These are phyloP conservation scores for Drosophila ficusphila DNA, from an alignment of 1,140 invertebrate genomes.

Conservation along the genomic window DNA sequence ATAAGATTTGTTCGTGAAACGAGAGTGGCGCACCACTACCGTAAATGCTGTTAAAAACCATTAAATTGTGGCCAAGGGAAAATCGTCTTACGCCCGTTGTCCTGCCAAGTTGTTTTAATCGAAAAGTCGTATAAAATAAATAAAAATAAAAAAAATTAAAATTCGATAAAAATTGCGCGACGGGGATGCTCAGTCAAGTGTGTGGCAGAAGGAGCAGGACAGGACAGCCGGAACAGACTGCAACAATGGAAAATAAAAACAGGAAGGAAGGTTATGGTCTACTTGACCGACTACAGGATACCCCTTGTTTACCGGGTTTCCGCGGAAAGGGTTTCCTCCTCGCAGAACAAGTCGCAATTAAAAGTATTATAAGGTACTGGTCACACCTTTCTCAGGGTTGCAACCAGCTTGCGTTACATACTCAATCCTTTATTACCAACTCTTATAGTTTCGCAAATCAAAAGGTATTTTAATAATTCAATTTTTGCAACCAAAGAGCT, in stretches of 20 bases:
- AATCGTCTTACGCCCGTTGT: slow-evolving; percentile 9
- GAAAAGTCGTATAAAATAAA: slow-evolving; percentile 52
- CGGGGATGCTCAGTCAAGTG: not conserved
- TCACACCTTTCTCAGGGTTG: too few relatives aligned
- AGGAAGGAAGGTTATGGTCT: not conserved
- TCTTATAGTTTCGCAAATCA: too few relatives aligned
- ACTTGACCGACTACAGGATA: not conserved
- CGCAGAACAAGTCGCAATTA: too few relatives aligned
- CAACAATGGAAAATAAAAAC: slow-evolving; percentile 21
- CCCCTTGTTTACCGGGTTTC: not conserved
- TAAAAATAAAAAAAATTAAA: slow-evolving; percentile 16
- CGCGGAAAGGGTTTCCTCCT: not conserved
- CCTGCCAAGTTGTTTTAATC: slow-evolving; percentile 54
- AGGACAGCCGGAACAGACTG: not conserved
- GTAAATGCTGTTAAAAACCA: not conserved
- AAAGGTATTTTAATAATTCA: too few relatives aligned
- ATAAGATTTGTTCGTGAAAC: too few relatives aligned
- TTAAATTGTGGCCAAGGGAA: not conserved
- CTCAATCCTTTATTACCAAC: too few relatives aligned
- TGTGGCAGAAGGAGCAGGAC: not conserved
- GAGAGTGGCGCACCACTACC: not conserved
- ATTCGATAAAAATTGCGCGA: slow-evolving; percentile 12
- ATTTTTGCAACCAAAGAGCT: too few relatives aligned
- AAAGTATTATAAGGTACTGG: too few relatives aligned
- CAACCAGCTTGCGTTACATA: too few relatives aligned